phyloP scores from a whole-genome alignment of 2,113 vertebrate genomes.

The Edolisoma coerulescens region DNA sequence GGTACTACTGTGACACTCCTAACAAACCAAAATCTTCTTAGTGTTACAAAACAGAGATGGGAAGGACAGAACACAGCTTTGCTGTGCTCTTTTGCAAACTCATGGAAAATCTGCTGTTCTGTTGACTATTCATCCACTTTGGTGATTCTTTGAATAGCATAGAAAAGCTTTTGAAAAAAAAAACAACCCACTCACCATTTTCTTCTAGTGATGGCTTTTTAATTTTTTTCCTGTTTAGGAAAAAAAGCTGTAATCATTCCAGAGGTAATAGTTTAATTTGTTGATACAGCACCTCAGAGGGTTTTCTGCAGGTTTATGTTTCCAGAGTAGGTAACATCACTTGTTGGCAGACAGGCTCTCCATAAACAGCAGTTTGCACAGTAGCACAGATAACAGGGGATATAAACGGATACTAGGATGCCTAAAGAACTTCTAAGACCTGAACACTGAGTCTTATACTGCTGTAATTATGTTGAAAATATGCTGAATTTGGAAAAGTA shows the following conservation, averaged over 20 bases:
- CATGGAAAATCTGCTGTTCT: not conserved
- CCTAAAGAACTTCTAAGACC: not conserved
- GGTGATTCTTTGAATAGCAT: not conserved
- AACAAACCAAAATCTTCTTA: not conserved
- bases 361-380: not conserved
- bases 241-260: not conserved
- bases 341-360: not conserved
- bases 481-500: constrained; percentile 20
- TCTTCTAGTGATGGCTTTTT: not conserved
- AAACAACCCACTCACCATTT: not conserved
- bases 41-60: not conserved
- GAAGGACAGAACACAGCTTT: not conserved
- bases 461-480: constrained; percentile 25
- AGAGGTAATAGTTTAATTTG: not conserved
- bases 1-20: not conserved
- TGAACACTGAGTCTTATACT: not conserved
- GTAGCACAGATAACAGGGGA: not conserved
- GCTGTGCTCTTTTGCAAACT: not conserved
- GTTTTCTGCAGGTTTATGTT: not conserved
- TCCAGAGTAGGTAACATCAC: not conserved
- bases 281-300: not conserved
- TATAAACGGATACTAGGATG: not conserved
- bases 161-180: not conserved
- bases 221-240: not conserved
- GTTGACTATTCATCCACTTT: not conserved